These are phyloP conservation scores for Tangara arthus DNA, from an alignment of 2,797 vertebrate genomes.

Conservation along the genomic window DNA sequence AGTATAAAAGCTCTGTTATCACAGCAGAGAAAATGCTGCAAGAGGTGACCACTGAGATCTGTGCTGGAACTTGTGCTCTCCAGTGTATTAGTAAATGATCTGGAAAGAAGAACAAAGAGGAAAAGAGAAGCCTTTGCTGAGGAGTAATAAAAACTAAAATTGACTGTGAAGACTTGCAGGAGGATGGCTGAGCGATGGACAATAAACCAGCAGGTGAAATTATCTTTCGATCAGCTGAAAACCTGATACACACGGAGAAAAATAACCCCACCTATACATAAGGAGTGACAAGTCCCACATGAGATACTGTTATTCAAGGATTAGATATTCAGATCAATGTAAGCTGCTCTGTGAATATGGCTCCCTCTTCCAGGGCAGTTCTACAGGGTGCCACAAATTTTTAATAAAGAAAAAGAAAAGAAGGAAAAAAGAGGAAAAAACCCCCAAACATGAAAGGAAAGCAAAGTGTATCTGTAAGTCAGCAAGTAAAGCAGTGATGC, in stretches of 20 bases:
- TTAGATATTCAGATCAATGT: not conserved
- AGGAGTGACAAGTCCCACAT: not conserved
- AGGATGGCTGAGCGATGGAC: not conserved
- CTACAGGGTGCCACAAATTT: not conserved
- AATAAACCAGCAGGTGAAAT: constrained; percentile 2
- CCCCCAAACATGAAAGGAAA: not conserved
- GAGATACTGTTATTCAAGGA: not conserved
- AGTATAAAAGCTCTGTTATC: not conserved
- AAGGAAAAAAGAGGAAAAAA: not conserved
- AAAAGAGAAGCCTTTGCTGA: constrained; percentile 4
- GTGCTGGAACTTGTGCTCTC: not conserved
- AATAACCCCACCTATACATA: not conserved
- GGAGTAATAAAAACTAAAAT: not conserved
- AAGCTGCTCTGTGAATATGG: not conserved
- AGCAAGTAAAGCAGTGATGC: not conserved
- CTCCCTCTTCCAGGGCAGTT: not conserved
- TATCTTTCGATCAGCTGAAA: not conserved
- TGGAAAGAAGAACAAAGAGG: not conserved
- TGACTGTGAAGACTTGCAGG: not conserved
- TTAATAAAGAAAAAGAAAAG: not conserved
- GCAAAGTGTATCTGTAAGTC: not conserved
- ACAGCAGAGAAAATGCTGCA: not conserved
- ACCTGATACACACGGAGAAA: not conserved
- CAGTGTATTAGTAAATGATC: not conserved
- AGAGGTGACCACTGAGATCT: not conserved